Evolutionary conservation across 2,113 vertebrate genomes (phyloP).

Genomic region (Cariama cristata): DNA sequence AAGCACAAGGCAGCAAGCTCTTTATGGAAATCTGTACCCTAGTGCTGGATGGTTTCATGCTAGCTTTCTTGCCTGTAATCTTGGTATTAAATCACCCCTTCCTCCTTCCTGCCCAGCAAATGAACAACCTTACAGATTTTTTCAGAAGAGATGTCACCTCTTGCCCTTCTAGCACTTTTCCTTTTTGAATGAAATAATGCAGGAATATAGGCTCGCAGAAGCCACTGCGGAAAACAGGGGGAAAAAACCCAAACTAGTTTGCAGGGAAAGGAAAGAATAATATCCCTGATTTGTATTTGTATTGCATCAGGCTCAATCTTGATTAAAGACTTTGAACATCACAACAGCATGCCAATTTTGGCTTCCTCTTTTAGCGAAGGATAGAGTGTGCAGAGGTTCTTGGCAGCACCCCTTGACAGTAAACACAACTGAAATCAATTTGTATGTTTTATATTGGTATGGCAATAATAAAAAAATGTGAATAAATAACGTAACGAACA

Average conservation of each 20-base stretch:
- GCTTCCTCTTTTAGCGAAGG: neutral
- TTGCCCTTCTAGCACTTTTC: neutral
- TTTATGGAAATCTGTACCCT: neutral
- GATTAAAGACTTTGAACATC: neutral
- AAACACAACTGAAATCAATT: conserved; percentile 27
- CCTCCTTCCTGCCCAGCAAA: neutral
- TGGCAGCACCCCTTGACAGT: conserved; percentile 32
- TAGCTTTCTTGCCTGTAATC: neutral
- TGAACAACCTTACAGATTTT: neutral
- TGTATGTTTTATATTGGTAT: neutral
- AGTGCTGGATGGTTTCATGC: neutral
- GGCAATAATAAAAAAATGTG: neutral
- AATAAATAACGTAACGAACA: neutral
- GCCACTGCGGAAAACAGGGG: neutral
- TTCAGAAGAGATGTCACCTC: neutral
- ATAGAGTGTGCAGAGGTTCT: neutral
- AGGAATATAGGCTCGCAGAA: neutral
- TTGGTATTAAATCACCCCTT: neutral
- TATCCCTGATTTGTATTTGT: conserved; percentile 3
- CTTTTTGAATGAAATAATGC: neutral
- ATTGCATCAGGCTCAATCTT: neutral
- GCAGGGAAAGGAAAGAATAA: neutral
- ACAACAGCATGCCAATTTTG: neutral
- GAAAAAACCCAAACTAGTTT: neutral
- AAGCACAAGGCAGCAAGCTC: neutral